Conservation (phyloP, 1,140 invertebrate species). For the Holotrichia oblita region DNA sequence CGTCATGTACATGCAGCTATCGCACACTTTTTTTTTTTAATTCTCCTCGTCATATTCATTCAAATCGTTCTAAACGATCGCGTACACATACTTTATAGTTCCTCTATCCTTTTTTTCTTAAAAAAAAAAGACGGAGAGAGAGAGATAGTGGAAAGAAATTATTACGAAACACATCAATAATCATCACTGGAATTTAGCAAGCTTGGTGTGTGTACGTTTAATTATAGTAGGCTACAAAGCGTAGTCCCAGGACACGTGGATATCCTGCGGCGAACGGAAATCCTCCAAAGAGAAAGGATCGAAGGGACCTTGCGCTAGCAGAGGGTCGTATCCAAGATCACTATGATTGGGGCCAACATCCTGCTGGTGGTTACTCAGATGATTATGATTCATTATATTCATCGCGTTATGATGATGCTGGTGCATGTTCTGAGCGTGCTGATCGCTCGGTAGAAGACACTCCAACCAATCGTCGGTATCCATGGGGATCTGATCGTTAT, state of each 20-base stretch:
- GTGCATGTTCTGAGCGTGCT: constrained; percentile 39
- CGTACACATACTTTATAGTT: neutral
- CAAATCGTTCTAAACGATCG: neutral
- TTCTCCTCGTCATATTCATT: too few species aligned
- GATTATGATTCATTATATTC: constrained; percentile 36
- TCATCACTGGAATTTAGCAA: constrained; percentile 22
- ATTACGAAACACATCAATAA: constrained; percentile 4
- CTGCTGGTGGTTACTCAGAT: constrained; percentile 19
- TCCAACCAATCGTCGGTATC: constrained; percentile 82
- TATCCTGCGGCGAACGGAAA: constrained; percentile 68
- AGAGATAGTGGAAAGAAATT: too few species aligned
- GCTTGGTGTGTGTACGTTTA: neutral
- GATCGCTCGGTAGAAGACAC: constrained; percentile 66
- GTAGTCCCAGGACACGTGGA: constrained; percentile 69
- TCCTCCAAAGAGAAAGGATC: constrained; percentile 79
- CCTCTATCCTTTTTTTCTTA: neutral
- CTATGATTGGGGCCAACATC: constrained; percentile 57
- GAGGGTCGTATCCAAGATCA: constrained; percentile 68
- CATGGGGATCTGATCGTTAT: constrained; percentile 63
- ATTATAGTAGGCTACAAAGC: constrained; percentile 64
- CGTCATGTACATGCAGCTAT: neutral
- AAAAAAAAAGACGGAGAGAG: too few species aligned
- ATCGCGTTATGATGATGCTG: neutral
- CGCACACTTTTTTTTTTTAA: neutral
- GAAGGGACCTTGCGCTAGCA: constrained; percentile 72